Evolutionary conservation across 2,888 invertebrate genomes (phyloP).

Genomic region (Galeopsomyia nigrocyanea): DNA sequence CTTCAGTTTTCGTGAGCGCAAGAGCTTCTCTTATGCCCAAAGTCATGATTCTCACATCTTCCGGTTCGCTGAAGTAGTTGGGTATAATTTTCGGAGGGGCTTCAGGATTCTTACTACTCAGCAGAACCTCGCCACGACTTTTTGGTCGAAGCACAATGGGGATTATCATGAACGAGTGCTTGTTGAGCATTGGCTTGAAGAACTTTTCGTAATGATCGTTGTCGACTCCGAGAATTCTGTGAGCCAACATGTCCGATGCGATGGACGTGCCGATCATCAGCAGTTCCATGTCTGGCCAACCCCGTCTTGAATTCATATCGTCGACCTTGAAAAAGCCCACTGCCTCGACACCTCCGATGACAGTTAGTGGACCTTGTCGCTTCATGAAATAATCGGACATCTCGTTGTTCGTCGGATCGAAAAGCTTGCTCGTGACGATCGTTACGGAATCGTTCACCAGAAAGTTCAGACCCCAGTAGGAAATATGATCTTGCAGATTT

Average conservation of each 20-base stretch:
- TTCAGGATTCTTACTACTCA: slow-evolving; percentile 76
- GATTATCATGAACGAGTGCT: too few species aligned
- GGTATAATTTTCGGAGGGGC: slow-evolving; percentile 77
- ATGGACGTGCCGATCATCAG: too few species aligned
- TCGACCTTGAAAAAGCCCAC: too few species aligned
- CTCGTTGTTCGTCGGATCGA: slow-evolving; percentile 41
- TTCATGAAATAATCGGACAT: slow-evolving; percentile 70
- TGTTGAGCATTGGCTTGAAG: too few species aligned
- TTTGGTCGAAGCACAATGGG: slow-evolving; percentile 78
- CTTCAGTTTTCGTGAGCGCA: slow-evolving; percentile 73
- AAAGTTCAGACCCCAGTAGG: slow-evolving; percentile 75
- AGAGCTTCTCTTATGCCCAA: slow-evolving; percentile 65
- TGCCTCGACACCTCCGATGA: slow-evolving; percentile 79
- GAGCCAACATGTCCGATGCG: too few species aligned
- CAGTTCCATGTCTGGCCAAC: too few species aligned
- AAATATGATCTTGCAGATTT: slow-evolving; percentile 79
- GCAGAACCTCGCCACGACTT: slow-evolving; percentile 77
- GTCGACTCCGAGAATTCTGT: too few species aligned
- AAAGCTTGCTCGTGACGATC: neutral
- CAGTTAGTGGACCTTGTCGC: slow-evolving; percentile 73
- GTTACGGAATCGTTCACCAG: slow-evolving; percentile 68
- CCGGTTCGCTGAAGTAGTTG: slow-evolving; percentile 77
- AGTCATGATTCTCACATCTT: slow-evolving; percentile 74
- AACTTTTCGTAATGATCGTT: too few species aligned
- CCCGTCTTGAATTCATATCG: too few species aligned